These are phyloP conservation scores for Antennarius striatus DNA, from an alignment of 2,113 vertebrate genomes.

Conservation along the genomic window DNA sequence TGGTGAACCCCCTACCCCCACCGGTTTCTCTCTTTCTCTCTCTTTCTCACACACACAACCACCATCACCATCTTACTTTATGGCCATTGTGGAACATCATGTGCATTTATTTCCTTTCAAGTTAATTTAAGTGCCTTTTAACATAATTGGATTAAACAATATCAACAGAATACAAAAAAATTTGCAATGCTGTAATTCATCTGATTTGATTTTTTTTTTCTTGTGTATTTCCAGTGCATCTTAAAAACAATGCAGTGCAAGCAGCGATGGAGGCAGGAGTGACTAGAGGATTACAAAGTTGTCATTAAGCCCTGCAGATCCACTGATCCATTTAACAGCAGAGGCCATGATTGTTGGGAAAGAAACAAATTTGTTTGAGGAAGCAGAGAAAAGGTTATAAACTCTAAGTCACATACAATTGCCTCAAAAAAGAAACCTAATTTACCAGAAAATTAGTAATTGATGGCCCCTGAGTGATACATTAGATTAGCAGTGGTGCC, in stretches of 20 bases:
- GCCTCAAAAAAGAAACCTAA: constrained; percentile 25
- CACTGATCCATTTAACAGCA: constrained; percentile 6
- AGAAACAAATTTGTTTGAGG: not conserved
- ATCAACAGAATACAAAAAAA: too few species aligned
- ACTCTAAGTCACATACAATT: constrained; percentile 18
- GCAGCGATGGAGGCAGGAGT: too few species aligned
- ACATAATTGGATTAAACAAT: too few species aligned
- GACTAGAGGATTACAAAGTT: constrained; percentile 13
- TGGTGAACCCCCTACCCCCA: constrained; percentile 9
- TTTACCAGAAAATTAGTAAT: constrained; percentile 19
- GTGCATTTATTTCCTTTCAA: not conserved
- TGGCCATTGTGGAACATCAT: not conserved
- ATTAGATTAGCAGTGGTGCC: not conserved
- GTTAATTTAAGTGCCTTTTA: not conserved
- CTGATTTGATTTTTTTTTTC: too few species aligned
- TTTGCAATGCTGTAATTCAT: too few species aligned
- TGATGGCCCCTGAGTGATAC: constrained; percentile 28
- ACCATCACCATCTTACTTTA: not conserved
- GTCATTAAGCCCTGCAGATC: not conserved
- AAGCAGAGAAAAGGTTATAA: constrained; percentile 1
- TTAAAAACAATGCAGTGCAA: not conserved
- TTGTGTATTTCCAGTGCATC: too few species aligned
- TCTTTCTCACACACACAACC: too few species aligned
- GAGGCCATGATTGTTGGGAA: not conserved
- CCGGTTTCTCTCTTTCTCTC: constrained; percentile 12